Evolutionary conservation across 2,888 invertebrate genomes (phyloP), one percentile per base, ranked within the genome.

Genomic region (Papilio demoleus): DNA sequence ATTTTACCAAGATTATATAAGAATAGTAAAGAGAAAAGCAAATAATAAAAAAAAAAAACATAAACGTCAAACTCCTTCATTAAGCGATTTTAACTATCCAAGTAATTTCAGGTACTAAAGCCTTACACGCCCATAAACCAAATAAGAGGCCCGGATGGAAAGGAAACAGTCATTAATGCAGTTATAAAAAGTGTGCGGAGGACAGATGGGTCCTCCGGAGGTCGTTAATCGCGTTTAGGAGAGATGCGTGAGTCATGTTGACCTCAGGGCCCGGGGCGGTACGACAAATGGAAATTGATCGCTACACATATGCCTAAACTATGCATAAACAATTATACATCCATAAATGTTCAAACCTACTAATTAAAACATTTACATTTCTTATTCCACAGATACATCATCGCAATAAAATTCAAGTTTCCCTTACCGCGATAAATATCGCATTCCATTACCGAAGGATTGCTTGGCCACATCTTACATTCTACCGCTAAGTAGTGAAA

Each of bases 201-300:
- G 70, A 70, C 61, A 71, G 65, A 70, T 69, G 67, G 72, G 64
- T 24, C 47, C 66, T 53, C 70, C 65, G 45, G 71, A 71, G 72
- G 71, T 76, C 77, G 76, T 76, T 76, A 78, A 76, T 77, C 75
- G 74, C 74, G 69, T 77, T 78, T 71, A 67, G 73, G 74, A 70
- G 71, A 75, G 76, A 76, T 76, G 77, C 75, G 74, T 74, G 75
- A 74, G 73, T 65, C 73, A 72, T 77, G 76, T 77, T 71, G 71
- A 74, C 75, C 75, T 66, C 74, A 73, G 34, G 9, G 68, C 63
- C 64, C 45, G 45, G 31, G 65, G 68, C 68, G 59, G 38, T 36
- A 50, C 45, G 22, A 47, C 24, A 63, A 59, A 69, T 69, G 61
- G 65, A 65, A 61, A 69, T 69, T 65, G 42, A 65, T 69, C 60